Evolutionary conservation across 1,140 invertebrate species (phyloP), one percentile per base, ranked within the genome.

Genomic region (Neotoxoptera formosana): DNA sequence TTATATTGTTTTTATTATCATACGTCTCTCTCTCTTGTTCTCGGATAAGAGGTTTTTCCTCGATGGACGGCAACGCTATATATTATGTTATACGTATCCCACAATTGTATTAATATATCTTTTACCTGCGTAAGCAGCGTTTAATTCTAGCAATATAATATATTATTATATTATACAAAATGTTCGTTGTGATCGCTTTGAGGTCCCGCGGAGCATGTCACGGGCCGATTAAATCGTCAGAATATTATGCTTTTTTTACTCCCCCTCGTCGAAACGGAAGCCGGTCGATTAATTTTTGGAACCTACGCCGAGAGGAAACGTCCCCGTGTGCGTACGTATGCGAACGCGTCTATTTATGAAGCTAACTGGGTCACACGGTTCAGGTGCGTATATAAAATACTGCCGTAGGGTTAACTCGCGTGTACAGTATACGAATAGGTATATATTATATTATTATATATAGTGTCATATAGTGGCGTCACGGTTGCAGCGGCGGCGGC

Each of bases 301-400:
- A 88, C 87, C 17, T n/a, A 45, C 36, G 14, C 23, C 45, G 23
- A 48, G 45, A 47, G 45, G 84, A 86, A 86, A 86, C 25, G 84
- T n/a, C 83, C 41, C 84, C 14, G 21, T 86, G 25, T 17, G 30
- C 30, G 30, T 0, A 4, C 30, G 60, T n/a, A 20, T 51, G 17
- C 45, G n/a, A 47, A 90, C 21, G 36, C n/a, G 36, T 86, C 91
- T 93, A 93, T 93, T 93, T 84, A n/a, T 36, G 81, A 41, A 34
- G 34, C 48, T 84, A 93, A 93, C 81, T 93, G 51, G 91, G 91
- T 93, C 91, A 83, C 36, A 56, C 91, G 48, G 91, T 84, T 56
- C 91, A 93, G 91, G 91, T 93, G 81, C 48, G 81, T 47, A 51
- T 7, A 51, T 76, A 51, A 48, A 45, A 90, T 7, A 67, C 89